Evolutionary conservation across 1,140 invertebrate genomes (phyloP), one percentile per base, ranked within the genome.

Genomic region (Arion vulgaris): DNA sequence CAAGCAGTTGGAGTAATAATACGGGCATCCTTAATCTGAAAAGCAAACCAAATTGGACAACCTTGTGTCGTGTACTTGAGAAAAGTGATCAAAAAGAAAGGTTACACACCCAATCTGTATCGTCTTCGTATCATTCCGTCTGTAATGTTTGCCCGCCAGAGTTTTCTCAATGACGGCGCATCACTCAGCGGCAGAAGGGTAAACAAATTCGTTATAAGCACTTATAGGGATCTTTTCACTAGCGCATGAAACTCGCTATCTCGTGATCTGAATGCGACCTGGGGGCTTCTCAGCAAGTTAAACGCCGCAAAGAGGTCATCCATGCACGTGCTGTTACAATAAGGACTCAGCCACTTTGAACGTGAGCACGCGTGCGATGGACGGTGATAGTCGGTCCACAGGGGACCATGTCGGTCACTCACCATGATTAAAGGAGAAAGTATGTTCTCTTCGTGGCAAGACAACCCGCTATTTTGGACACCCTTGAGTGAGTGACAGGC

Each of bases 181-280:
- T 76, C 74, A 45, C 34, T 51, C 49, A 36, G 11, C 32, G 41
- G 71, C 71, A 13, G 45, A 19, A 5, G 74, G 74, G 49, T 68
- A 79, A 79, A 79, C 76, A 79, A 34, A 34, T 39, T 28, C 41
- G 34, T 57, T 23, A 23, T 26, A 28, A 34, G 51, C 76, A 34
- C 19, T 68, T 41, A 53, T 34, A 26, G 53, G 26, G 76, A 36
- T 68, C 76, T 68, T 79, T 79, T 79, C 76, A 79, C 76, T 53
- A 17, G 17, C 32, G 53, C 5, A 79, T 79, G 76, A 68, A 34
- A 19, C 36, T 28, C 19, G 51, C 41, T 68, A 15, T 79, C 34
- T 41, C 76, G 76, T 79, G 76, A 19, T 53, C 17, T n/a, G 76
- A 68, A 62, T 79, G 76, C 76, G 57, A 66, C 76, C 76, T 79